Evolutionary conservation across 1,140 invertebrate species (phyloP), one percentile per base, ranked within the genome.

Genomic region (Leptinotarsa undecemlineata): DNA sequence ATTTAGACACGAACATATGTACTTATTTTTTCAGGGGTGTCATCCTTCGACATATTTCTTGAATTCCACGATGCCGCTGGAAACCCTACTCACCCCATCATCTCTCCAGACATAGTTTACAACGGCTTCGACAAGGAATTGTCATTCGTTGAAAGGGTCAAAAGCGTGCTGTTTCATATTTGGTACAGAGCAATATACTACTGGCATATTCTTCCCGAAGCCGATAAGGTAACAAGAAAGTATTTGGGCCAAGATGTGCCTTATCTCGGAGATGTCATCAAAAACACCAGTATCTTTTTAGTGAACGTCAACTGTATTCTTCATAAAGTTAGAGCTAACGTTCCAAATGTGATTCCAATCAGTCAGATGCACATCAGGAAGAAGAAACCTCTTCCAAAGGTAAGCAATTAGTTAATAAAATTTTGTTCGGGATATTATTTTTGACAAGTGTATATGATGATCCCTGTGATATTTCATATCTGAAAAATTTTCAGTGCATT

Each of bases 261-360:
- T 0, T 74, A 82, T 48, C 76, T 89, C 3, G 79, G 82, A 3
- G 85, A 89, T 48, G 74, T 89, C 6, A 80, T 82, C 23, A 82
- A 82, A 57, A 87, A 87, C 81, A 33, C 64, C 87, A 86, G 86
- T 70, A 78, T 91, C 77, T 68, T 89, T n/a, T 85, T 91, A 67
- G 73, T 86, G 0, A 88, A 88, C 77, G 81, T 78, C n/a, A 85
- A 89, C 81, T 84, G 85, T 4, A 81, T 84, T 42, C 81, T 87
- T 72, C 80, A 84, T 64, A 83, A 84, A 48, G 83, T 85, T 61
- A 82, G 84, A 62, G 85, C 88, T 15, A 79, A 83, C 6, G 83
- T 86, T 8, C 86, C 87, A 17, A 84, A 80, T 72, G 83, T 87
- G 8, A 77, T 89, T n/a, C 84, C 86, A 68, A 79, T 89, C 48